Evolutionary conservation across 2,113 vertebrate genomes (phyloP).

Genomic region (Ceyx margarethae): DNA sequence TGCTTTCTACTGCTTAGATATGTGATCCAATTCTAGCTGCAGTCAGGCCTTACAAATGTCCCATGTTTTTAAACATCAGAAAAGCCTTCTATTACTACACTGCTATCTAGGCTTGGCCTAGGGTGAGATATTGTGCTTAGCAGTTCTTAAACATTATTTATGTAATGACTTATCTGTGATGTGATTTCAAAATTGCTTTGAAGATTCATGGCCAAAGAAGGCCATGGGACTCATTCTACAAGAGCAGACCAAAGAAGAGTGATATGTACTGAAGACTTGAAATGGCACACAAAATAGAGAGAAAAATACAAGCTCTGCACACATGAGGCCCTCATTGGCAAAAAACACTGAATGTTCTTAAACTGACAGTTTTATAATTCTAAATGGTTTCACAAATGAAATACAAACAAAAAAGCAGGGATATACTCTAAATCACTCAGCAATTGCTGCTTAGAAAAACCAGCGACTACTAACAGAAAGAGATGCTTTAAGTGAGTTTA

Average conservation of each 20-base stretch:
- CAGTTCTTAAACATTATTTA: not conserved
- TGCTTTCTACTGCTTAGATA: not conserved
- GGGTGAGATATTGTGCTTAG: not conserved
- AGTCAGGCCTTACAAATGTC: not conserved
- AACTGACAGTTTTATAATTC: constrained; percentile 61
- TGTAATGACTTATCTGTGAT: not conserved
- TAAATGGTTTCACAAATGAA: constrained; percentile 44
- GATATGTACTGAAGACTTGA: not conserved
- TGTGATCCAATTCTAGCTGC: not conserved
- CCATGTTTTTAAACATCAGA: not conserved
- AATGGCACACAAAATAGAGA: not conserved
- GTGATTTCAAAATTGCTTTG: not conserved
- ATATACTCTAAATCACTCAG: constrained; percentile 52
- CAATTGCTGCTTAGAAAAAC: constrained; percentile 41
- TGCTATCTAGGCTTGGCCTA: not conserved
- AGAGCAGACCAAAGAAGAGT: not conserved
- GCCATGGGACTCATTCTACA: not conserved
- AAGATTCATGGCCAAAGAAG: not conserved
- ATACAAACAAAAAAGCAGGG: constrained; percentile 56
- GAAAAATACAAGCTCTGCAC: not conserved
- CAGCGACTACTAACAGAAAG: constrained; percentile 17
- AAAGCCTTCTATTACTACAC: not conserved
- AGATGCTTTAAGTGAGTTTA: not conserved
- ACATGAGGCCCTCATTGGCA: not conserved
- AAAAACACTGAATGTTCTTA: constrained; percentile 32